A percentile compares a stretch with the other conserved stretches of the same genome.
Evolutionary conservation across 2,113 vertebrate genomes (phyloP).

Genomic region (Gambusia affinis): DNA sequence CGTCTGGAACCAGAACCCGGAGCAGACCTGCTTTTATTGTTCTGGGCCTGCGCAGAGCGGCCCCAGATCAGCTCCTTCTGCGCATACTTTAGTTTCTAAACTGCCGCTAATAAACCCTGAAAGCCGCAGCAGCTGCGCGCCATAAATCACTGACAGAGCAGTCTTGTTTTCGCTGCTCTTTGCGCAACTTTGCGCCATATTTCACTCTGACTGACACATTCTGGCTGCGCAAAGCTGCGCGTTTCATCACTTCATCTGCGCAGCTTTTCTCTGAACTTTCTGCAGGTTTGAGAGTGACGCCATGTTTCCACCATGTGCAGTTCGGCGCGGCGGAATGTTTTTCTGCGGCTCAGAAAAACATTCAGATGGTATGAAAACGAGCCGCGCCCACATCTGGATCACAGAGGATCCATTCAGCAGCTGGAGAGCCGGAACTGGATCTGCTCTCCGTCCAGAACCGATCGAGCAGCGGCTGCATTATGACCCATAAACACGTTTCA

Average conservation of each 20-base stretch:
- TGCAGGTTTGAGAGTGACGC: too few species aligned
- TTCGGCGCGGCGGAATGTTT: too few species aligned
- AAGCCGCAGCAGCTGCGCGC: conserved; percentile 44
- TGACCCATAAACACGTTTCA: too few species aligned
- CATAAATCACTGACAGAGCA: conserved; percentile 36
- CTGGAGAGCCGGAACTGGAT: not conserved
- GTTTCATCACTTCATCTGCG: too few species aligned
- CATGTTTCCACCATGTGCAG: not conserved
- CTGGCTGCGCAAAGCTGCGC: not conserved
- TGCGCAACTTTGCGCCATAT: conserved; percentile 20
- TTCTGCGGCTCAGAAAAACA: not conserved
- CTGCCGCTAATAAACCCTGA: conserved; percentile 1
- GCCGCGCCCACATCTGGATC: not conserved
- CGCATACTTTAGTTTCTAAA: not conserved
- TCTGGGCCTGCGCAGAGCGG: not conserved
- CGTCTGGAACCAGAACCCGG: not conserved
- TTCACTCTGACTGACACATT: conserved; percentile 4
- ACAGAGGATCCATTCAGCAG: not conserved
- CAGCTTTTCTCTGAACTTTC: too few species aligned
- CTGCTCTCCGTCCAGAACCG: not conserved
- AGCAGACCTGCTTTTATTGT: conserved; percentile 7
- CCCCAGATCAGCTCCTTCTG: not conserved
- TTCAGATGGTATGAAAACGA: conserved; percentile 1
- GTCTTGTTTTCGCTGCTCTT: not conserved
- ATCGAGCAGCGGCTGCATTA: too few species aligned